phyloP scores from a whole-genome alignment of 30 jellyfish, hydroid and myxozoan genomes.

The Hydractinia echinata region DNA sequence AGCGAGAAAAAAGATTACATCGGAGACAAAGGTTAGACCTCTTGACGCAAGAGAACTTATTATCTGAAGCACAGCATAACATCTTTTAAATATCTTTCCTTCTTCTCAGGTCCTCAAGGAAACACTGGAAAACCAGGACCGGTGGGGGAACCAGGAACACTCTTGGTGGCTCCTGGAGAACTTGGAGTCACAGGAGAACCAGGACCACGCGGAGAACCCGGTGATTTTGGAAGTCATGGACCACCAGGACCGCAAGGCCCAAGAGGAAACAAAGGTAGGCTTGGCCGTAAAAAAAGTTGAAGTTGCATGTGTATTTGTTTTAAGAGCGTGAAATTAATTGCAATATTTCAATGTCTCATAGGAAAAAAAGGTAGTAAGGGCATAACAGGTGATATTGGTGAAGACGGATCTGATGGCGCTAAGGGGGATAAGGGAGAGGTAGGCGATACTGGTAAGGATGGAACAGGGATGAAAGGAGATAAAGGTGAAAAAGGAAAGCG shows the following conservation, averaged over 20 bases:
- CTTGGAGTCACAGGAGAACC: neutral
- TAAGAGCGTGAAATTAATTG: too few relatives aligned
- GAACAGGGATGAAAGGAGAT: neutral
- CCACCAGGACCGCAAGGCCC: slow-evolving; percentile 9
- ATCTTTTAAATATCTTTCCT: neutral
- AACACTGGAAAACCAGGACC: slow-evolving; percentile 1
- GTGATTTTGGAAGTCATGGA: slow-evolving; percentile 11
- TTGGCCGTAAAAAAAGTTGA: neutral
- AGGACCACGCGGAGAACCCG: slow-evolving; percentile 8
- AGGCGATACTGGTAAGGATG: slow-evolving; percentile 22
- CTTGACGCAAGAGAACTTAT: neutral
- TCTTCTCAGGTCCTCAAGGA: neutral
- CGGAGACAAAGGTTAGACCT: slow-evolving; percentile 27
- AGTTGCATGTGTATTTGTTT: too few relatives aligned
- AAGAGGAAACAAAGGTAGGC: slow-evolving; percentile 16
- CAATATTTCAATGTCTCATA: too few relatives aligned
- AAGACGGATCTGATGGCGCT: slow-evolving; percentile 15
- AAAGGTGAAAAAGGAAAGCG: slow-evolving; percentile 61
- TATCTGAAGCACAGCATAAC: neutral
- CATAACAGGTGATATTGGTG: slow-evolving; percentile 24
- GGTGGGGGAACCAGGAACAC: neutral
- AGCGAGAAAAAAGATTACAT: slow-evolving; percentile 7
- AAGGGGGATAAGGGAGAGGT: neutral
- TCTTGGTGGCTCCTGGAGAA: slow-evolving; percentile 15
- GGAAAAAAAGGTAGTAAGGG: too few relatives aligned